Percentiles rank a stretch among this genome's conserved stretches.
Conservation (phyloP, 2,888 invertebrate species). For the Drosophila maculinotata region DNA sequence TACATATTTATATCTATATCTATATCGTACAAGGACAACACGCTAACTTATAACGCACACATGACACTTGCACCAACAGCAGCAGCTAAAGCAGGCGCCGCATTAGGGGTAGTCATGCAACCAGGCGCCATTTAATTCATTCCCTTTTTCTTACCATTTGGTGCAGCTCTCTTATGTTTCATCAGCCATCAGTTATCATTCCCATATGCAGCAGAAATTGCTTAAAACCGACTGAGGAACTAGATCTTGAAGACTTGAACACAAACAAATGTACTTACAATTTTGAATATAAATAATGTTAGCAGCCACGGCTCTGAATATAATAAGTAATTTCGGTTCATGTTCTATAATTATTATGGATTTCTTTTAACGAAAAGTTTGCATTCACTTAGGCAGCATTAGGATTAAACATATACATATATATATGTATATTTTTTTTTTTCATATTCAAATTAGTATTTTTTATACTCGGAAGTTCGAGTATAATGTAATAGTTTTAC, state of each 20-base stretch:
- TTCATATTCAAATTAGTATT: neutral
- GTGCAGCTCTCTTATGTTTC: slow-evolving; percentile 2
- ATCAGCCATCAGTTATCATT: neutral
- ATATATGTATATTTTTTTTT: neutral
- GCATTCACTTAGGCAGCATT: neutral
- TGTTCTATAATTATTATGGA: too few species aligned
- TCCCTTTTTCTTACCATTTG: neutral
- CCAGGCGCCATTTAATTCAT: slow-evolving; percentile 2
- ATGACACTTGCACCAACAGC: slow-evolving; percentile 17
- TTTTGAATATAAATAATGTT: too few species aligned
- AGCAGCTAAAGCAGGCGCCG: neutral
- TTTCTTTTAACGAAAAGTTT: too few species aligned
- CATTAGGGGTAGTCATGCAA: slow-evolving; percentile 49
- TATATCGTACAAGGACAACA: slow-evolving; percentile 44
- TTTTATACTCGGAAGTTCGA: neutral
- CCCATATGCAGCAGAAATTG: neutral
- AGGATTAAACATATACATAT: too few species aligned
- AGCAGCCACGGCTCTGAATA: too few species aligned
- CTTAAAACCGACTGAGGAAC: neutral
- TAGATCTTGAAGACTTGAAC: neutral
- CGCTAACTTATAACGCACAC: slow-evolving; percentile 35
- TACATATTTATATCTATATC: too few species aligned
- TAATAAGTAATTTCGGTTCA: too few species aligned
- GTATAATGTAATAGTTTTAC: too few species aligned
- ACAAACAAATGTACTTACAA: neutral